Evolutionary conservation across 2,113 vertebrate species (phyloP).

Genomic region (Phalacrocorax brasilianus): DNA sequence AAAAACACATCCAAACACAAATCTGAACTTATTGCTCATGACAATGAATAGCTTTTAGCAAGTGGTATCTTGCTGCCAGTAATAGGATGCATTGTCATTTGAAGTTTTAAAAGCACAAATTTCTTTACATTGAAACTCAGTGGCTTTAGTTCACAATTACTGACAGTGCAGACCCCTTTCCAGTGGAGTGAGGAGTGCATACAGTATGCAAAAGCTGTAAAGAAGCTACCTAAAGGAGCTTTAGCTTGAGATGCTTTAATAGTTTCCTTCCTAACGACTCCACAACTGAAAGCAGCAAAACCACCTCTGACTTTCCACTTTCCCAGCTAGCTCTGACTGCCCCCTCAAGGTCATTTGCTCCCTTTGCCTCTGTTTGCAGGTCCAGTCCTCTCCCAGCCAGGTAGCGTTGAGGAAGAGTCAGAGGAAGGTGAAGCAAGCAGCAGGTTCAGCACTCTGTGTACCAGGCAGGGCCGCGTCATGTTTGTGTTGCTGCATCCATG

Average conservation of each 20-base stretch:
- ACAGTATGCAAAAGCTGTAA: not conserved
- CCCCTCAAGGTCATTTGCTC: not conserved
- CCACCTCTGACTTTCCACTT: not conserved
- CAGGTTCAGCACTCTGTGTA: rapidly evolving
- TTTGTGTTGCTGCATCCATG: too few species aligned
- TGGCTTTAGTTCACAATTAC: not conserved
- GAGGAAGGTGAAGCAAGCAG: too few species aligned
- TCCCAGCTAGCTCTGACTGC: not conserved
- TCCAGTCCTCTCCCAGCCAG: too few species aligned
- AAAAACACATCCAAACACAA: not conserved
- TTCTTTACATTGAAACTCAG: not conserved
- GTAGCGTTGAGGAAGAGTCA: not conserved
- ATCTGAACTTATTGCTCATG: not conserved
- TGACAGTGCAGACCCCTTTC: not conserved
- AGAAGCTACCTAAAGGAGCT: not conserved
- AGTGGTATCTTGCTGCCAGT: not conserved
- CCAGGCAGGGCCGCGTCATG: rapidly evolving
- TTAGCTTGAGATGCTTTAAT: not conserved
- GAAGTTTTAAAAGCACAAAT: not conserved
- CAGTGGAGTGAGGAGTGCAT: rapidly evolving
- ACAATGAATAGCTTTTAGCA: not conserved
- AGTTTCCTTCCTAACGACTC: not conserved
- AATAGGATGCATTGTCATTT: not conserved
- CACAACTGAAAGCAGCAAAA: not conserved
- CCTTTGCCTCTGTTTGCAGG: not conserved